Evolutionary conservation across 2,888 invertebrate genomes (phyloP).

Genomic region (Microplitis deprimator): DNA sequence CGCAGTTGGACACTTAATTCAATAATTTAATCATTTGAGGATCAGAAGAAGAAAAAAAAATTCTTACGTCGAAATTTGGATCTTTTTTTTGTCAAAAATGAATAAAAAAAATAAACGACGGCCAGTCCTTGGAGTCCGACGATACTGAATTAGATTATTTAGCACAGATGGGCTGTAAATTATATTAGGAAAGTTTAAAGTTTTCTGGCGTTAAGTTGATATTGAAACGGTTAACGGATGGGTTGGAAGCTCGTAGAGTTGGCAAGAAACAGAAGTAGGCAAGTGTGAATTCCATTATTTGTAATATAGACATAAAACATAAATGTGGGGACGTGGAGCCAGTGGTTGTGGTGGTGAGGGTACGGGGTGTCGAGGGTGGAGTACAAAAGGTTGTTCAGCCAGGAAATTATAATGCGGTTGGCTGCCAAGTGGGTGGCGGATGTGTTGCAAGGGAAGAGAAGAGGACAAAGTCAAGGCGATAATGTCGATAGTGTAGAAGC

Average conservation of each 20-base stretch:
- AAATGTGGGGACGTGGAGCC: not conserved
- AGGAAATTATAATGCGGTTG: conserved; percentile 27
- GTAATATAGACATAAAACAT: not conserved
- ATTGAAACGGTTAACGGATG: not conserved
- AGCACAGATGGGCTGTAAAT: not conserved
- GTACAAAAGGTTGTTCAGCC: conserved; percentile 20
- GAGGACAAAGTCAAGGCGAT: conserved; percentile 21
- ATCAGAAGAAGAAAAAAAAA: no score
- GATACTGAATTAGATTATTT: not conserved
- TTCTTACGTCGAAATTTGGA: no score
- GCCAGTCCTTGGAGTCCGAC: no score
- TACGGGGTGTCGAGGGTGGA: not conserved
- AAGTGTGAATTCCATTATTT: not conserved
- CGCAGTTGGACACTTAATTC: no score
- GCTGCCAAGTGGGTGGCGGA: conserved; percentile 15
- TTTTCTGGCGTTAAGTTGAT: conserved; percentile 1
- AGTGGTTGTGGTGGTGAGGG: not conserved
- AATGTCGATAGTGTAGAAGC: conserved; percentile 29
- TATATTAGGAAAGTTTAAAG: not conserved
- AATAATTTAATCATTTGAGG: no score
- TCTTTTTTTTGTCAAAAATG: not conserved
- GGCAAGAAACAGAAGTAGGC: not conserved
- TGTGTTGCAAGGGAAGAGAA: conserved; percentile 9
- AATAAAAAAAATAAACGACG: not conserved
- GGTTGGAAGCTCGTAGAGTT: not conserved